Evolutionary conservation across 2,113 vertebrate genomes (phyloP).

Genomic region (Gadus macrocephalus): DNA sequence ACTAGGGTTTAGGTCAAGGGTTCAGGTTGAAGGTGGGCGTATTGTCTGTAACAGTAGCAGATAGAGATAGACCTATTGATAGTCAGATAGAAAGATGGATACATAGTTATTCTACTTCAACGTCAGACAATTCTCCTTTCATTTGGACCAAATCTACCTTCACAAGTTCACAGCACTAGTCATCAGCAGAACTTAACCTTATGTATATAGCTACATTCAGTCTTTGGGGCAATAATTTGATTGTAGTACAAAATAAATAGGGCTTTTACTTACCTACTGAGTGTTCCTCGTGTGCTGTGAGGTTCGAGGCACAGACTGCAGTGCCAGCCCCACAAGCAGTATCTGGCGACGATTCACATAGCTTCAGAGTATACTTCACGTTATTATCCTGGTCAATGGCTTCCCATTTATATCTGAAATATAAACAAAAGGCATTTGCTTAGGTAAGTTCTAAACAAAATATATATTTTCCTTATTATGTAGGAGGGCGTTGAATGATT

Average conservation of each 20-base stretch:
- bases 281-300: neutral
- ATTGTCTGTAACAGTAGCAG: too few relatives aligned
- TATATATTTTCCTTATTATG: too few relatives aligned
- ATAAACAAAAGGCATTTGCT: neutral
- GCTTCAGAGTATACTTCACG: slow-evolving; percentile 78
- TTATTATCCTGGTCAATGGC: slow-evolving; percentile 79
- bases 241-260: neutral
- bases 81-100: too few relatives aligned
- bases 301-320: slow-evolving; percentile 75
- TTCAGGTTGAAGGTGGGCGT: too few relatives aligned
- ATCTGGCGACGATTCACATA: slow-evolving; percentile 68
- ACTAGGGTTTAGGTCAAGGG: too few relatives aligned
- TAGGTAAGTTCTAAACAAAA: too few relatives aligned
- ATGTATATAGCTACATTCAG: neutral
- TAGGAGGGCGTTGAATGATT: too few relatives aligned
- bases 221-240: neutral
- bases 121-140: too few relatives aligned
- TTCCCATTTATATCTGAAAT: slow-evolving; percentile 85
- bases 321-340: slow-evolving; percentile 63
- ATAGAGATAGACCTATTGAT: too few relatives aligned
- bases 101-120: too few relatives aligned
- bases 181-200: neutral
- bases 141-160: too few relatives aligned
- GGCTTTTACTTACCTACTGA: slow-evolving; percentile 83
- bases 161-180: neutral